Conservation (phyloP, 2,113 vertebrate genomes). For the Phyllostomus hastatus region DNA sequence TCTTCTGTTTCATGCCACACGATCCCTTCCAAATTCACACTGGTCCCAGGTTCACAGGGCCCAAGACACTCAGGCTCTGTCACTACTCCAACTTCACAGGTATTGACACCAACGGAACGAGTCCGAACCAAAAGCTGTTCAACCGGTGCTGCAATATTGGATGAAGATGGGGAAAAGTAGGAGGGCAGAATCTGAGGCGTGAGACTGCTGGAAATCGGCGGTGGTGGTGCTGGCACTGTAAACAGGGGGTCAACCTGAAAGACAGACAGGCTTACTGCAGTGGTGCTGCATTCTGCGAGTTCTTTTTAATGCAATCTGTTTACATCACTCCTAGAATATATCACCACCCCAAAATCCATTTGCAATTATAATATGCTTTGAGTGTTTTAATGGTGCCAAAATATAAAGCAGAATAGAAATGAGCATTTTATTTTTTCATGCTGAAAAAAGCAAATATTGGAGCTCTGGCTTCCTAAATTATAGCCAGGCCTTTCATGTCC, state of each 20-base stretch:
- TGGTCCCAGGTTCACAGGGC: conserved; percentile 96
- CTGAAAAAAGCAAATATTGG: background rate
- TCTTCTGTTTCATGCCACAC: conserved; percentile 98
- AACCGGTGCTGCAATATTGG: conserved; percentile 88
- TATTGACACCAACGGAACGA: conserved; percentile 95
- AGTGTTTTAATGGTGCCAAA: conserved; percentile 43
- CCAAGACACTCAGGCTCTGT: conserved; percentile 90
- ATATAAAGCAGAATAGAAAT: background rate
- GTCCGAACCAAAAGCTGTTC: conserved; percentile 93
- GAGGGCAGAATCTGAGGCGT: conserved; percentile 88
- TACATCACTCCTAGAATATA: conserved; percentile 55
- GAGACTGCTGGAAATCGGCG: conserved; percentile 85
- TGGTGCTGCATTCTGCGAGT: conserved; percentile 25
- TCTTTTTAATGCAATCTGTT: conserved; percentile 40
- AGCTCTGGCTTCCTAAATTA: background rate
- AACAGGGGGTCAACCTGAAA: conserved; percentile 94
- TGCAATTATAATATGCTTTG: conserved; percentile 18
- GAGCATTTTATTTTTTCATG: background rate
- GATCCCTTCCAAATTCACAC: conserved; percentile 97
- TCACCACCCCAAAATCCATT: conserved; percentile 46
- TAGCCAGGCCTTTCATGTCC: background rate
- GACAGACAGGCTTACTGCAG: conserved; percentile 82
- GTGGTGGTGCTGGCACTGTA: conserved; percentile 90
- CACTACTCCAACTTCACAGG: conserved; percentile 90
- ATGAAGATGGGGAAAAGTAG: conserved; percentile 88